Evolutionary conservation across 2,888 invertebrate species (phyloP).

Genomic region (Notodonta dromedarius): DNA sequence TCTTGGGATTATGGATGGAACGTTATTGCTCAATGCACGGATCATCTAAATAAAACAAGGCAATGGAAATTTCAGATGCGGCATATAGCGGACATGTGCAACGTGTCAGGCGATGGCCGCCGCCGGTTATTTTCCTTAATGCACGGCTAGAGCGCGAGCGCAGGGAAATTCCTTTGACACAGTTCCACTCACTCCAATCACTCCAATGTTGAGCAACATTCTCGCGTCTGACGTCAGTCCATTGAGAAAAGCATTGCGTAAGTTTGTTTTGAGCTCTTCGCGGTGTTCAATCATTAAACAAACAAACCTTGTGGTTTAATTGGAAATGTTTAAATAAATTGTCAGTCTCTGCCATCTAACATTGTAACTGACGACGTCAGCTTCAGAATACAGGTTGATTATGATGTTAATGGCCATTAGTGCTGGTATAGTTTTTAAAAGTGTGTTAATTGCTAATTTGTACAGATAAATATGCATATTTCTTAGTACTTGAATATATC

Average conservation of each 20-base stretch:
- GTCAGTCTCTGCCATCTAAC: no score
- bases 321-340: conserved; percentile 8
- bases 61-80: conserved; percentile 24
- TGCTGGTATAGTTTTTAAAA: background rate
- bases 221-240: background rate
- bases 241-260: conserved; percentile 2
- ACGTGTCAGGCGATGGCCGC: conserved; percentile 21
- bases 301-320: conserved; percentile 6
- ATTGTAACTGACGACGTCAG: background rate
- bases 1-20: background rate
- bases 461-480: background rate
- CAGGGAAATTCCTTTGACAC: conserved; percentile 51
- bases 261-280: background rate
- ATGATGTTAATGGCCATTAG: background rate
- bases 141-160: conserved; percentile 30
- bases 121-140: conserved; percentile 52
- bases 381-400: background rate
- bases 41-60: conserved; percentile 8
- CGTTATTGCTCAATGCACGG: conserved; percentile 1
- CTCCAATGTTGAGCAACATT: background rate
- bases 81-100: conserved; percentile 8
- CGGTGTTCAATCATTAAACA: background rate
- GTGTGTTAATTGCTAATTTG: background rate
- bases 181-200: conserved; percentile 26
- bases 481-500: no score